phyloP scores from a whole-genome alignment of 2,113 vertebrate species.

The Varanus komodoensis region DNA sequence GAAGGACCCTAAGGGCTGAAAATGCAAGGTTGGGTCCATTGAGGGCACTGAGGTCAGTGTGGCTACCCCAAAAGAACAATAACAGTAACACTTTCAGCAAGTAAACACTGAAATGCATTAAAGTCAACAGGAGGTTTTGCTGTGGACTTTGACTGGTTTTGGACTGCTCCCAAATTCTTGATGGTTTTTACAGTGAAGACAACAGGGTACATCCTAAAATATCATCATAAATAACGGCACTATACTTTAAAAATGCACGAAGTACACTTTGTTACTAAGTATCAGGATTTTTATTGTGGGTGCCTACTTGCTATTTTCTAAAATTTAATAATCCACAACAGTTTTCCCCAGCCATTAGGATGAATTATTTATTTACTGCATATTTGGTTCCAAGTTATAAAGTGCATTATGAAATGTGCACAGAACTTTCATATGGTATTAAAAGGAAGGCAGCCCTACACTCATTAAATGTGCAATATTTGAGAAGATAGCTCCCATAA shows the following conservation, averaged over 20 bases:
- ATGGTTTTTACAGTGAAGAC: constrained; percentile 52
- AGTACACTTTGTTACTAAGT: constrained; percentile 57
- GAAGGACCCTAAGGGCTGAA: neutral
- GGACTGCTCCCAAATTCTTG: neutral
- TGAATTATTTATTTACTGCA: constrained; percentile 58
- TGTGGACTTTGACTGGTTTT: too few species aligned
- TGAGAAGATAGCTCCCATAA: constrained; percentile 34
- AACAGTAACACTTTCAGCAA: too few species aligned
- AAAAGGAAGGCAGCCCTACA: constrained; percentile 33
- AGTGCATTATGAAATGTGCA: constrained; percentile 40
- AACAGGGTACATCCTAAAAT: constrained; percentile 53
- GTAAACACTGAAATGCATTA: neutral
- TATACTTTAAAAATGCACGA: constrained; percentile 50
- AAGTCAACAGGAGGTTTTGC: neutral
- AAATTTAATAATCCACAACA: constrained; percentile 55
- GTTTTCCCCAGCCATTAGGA: constrained; percentile 47
- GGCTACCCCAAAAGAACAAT: neutral
- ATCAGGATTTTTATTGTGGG: constrained; percentile 43
- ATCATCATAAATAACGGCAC: constrained; percentile 52
- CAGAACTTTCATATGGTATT: constrained; percentile 46
- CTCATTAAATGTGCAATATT: constrained; percentile 15
- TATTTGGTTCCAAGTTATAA: constrained; percentile 48
- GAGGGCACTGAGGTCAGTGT: neutral
- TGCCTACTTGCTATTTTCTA: constrained; percentile 58
- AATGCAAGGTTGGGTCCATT: neutral